These are phyloP conservation scores for Archocentrus centrarchus DNA, from an alignment of 2,113 vertebrate species.

Conservation along the genomic window DNA sequence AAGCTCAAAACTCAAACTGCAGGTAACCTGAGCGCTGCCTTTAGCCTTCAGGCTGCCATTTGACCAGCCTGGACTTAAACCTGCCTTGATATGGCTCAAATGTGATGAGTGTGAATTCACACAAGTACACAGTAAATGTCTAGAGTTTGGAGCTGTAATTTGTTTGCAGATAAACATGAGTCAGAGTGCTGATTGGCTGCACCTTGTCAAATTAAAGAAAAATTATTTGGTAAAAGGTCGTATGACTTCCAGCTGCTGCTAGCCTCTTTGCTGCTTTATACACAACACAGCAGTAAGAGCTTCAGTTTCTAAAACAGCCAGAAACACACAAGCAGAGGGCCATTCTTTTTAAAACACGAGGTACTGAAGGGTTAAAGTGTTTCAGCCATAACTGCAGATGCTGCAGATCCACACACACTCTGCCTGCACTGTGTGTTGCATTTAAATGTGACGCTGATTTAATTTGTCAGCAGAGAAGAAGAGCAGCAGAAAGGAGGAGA, in stretches of 20 bases:
- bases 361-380: conserved; percentile 15
- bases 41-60: no score
- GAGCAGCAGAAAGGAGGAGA: conserved; percentile 20
- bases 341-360: background rate
- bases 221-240: background rate
- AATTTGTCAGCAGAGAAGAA: conserved; percentile 36
- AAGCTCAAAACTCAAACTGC: background rate
- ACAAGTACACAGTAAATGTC: background rate
- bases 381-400: conserved; percentile 26
- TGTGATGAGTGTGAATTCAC: background rate
- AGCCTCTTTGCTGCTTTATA: background rate
- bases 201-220: no score
- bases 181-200: no score
- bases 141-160: background rate
- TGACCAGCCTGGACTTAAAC: background rate
- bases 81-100: no score
- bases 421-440: conserved; percentile 20
- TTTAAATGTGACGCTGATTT: conserved; percentile 47
- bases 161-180: background rate
- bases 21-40: background rate
- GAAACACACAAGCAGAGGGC: background rate
- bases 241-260: background rate
- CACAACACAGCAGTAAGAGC: background rate
- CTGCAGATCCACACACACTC: conserved; percentile 14
- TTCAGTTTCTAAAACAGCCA: background rate